Base-by-base conservation (phyloP, 2,113 vertebrate genomes). In the Malurus melanocephalus region DNA sequence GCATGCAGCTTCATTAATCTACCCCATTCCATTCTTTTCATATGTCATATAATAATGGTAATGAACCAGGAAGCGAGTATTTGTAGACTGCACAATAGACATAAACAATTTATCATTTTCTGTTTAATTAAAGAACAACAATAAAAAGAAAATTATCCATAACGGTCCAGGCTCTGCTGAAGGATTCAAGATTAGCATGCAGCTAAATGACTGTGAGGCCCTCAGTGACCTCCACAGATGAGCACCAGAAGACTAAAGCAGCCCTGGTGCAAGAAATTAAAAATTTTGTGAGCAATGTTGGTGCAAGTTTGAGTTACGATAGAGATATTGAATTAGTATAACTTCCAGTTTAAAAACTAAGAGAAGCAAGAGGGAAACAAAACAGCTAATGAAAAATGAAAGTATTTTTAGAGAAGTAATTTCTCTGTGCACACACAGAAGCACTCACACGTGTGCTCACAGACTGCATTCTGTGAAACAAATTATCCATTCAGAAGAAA, bases 81-180 rank as follows among this genome's bases (percentile, higher is more conserved):
- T 94, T 93, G 94, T 91, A 88, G 92, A 69, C 74, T 79, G 80
- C 80, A 80, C 68, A 87, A 76, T 32, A 94, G 94, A 94, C 95
- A 91, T 64, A 96, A 94, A 93, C 94, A 92, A 94, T 96, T 95
- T 89, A 93, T 97, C 96, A 95, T 91, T 88, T 93, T 95, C 93
- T 89, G 72, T 95, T 96, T 96, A 94, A 93, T 90, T 94, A 95
- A 94, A 95, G 92, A 86, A 88, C 74, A 93, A 95, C 90, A 94
- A 95, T 95, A 93, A 94, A 93, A 95, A 73, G 66, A 95, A 91
- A 95, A 95, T 95, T 93, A 94, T 84, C 83, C 76, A 9, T 64
- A 94, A 76, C 22, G 4, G 64, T 38, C n/a, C n/a, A 46, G 79
- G 85, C 30, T 40, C 82, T 95, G 75, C 51, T 77, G 87, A 78